Evolutionary conservation across 1,140 invertebrate species (phyloP), one percentile per base, ranked within the genome.

Genomic region (Anoplophora glabripennis): DNA sequence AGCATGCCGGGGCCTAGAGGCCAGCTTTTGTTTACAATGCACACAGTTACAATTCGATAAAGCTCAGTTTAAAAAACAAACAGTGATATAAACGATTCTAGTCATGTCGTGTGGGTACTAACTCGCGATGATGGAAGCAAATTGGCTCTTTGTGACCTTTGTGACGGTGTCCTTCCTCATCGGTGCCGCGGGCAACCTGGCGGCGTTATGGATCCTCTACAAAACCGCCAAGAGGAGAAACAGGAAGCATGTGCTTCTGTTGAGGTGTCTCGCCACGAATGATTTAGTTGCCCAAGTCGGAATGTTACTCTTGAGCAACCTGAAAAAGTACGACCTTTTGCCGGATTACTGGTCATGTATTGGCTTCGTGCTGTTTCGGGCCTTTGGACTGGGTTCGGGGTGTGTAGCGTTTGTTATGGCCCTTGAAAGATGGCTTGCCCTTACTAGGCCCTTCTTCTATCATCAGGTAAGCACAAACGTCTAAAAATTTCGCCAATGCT

Each of bases 401-500:
- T 91, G 88, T 75, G 90, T 94, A 40, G 89, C 90, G 11, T 84
- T 89, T 66, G 88, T 92, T 4, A 93, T 94, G 90, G 90, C 90
- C 1, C 82, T 86, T 12, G 91, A 94, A 75, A 79, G 91, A 55
- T 94, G 89, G 84, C 79, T 93, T 59, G 90, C 91, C 3, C 81
- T 94, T 47, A 91, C 90, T 0, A 83, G 86, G 61, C 91, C 91
- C n/a, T 94, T 94, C 71, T 80, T 90, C 53, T 94, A 93, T 75
- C 90, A 92, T 75, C 90, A 91, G 86, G 90, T 93, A 76, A 77
- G 75, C 65, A 9, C 14, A 36, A 35, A 40, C 28, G 5, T 28
- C n/a, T n/a, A n/a, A n/a, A n/a, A n/a, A n/a, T n/a, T 47, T 47
- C 18, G n/a, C n/a, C n/a, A n/a, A n/a, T n/a, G n/a, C n/a, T n/a